Evolutionary conservation across 2,888 invertebrate genomes (phyloP).

Genomic region (Chymomyza caudatula): DNA sequence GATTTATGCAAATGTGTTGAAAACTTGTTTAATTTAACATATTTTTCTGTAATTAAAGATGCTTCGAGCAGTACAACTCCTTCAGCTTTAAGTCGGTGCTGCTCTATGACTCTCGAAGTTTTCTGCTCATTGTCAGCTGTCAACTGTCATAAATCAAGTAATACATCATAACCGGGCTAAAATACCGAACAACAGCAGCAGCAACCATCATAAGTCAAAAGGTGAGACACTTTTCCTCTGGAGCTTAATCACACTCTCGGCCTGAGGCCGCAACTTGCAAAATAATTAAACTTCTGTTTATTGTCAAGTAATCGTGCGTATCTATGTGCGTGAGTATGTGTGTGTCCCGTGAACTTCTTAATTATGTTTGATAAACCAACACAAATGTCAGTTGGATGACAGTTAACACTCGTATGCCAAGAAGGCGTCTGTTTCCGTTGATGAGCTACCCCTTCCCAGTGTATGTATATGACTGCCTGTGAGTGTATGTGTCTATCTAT

Average conservation of each 20-base stretch:
- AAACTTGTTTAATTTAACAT: slow-evolving; percentile 20
- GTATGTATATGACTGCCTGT: slow-evolving; percentile 4
- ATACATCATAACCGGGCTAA: slow-evolving; percentile 46
- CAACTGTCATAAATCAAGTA: slow-evolving; percentile 61
- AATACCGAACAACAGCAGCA: neutral
- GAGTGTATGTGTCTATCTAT: neutral
- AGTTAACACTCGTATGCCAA: neutral
- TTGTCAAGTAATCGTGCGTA: slow-evolving; percentile 47
- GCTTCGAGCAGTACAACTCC: slow-evolving; percentile 10
- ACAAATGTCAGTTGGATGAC: slow-evolving; percentile 13
- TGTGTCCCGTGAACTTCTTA: slow-evolving; percentile 48
- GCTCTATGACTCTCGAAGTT: slow-evolving; percentile 13
- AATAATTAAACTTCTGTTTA: slow-evolving; percentile 73
- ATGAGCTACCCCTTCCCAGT: slow-evolving; percentile 32
- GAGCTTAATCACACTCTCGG: slow-evolving; percentile 48
- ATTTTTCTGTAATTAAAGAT: slow-evolving; percentile 28
- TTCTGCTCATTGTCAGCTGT: slow-evolving; percentile 34
- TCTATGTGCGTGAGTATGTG: neutral
- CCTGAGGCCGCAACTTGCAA: slow-evolving; percentile 37
- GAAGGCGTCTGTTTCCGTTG: slow-evolving; percentile 15
- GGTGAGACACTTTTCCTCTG: slow-evolving; percentile 48
- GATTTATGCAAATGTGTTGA: slow-evolving; percentile 65
- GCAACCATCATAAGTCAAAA: slow-evolving; percentile 68
- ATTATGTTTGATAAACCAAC: slow-evolving; percentile 66
- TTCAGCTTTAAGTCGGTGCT: slow-evolving; percentile 20